These are phyloP conservation scores for Heteromormyrus szaboi DNA, from an alignment of 2,797 vertebrate species.

Conservation along the genomic window DNA sequence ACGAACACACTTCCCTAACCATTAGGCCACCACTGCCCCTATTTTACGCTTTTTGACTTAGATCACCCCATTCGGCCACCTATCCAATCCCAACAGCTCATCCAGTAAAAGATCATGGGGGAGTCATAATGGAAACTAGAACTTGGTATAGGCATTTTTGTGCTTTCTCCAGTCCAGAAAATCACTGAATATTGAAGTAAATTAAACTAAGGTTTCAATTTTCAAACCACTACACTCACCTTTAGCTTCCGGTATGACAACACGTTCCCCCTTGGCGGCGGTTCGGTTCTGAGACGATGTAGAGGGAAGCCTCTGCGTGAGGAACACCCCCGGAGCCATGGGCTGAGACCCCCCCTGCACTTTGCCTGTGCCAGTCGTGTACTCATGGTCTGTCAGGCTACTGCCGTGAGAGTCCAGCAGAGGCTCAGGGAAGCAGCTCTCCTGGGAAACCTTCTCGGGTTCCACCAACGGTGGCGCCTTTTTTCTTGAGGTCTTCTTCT, in stretches of 20 bases:
- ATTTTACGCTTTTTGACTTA: background rate
- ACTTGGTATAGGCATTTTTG: background rate
- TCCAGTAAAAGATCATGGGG: background rate
- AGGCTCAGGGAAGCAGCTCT: constrained; percentile 84
- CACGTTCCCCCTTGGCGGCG: constrained; percentile 49
- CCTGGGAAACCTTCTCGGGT: constrained; percentile 73
- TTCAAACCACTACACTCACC: constrained; percentile 42
- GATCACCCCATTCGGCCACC: background rate
- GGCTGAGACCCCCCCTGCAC: constrained; percentile 74
- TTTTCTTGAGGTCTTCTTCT: constrained; percentile 91
- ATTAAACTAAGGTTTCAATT: background rate
- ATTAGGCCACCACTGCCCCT: background rate
- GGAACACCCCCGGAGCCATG: constrained; percentile 93
- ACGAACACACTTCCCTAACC: background rate
- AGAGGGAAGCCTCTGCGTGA: constrained; percentile 82
- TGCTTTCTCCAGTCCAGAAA: background rate
- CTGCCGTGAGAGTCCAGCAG: constrained; percentile 76
- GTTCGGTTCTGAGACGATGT: constrained; percentile 82
- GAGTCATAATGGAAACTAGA: background rate
- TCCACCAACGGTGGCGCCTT: constrained; percentile 67
- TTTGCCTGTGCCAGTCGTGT: constrained; percentile 71
- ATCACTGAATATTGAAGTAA: background rate
- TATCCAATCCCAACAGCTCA: background rate
- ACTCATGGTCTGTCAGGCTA: constrained; percentile 84
- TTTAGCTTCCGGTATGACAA: constrained; percentile 59